Evolutionary conservation across 92 coral and sea anemone genomes (phyloP).

Genomic region (Meandrina meandrites): DNA sequence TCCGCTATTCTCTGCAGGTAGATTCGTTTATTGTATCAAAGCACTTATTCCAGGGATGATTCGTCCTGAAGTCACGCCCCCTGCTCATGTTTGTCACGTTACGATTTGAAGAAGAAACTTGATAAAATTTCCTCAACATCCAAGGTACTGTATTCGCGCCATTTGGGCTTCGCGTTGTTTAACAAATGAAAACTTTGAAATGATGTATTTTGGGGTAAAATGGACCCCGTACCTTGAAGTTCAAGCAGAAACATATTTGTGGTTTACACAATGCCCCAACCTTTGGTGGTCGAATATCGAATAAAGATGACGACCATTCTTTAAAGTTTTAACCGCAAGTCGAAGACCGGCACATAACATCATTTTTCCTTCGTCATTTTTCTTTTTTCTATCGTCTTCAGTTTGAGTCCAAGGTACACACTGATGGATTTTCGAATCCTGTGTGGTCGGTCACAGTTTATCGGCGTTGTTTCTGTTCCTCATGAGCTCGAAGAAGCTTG

Average conservation of each 20-base stretch:
- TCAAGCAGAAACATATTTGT: neutral
- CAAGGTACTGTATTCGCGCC: neutral
- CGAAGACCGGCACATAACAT: neutral
- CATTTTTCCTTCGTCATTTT: neutral
- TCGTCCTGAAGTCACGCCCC: neutral
- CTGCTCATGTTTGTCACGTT: neutral
- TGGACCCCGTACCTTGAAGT: neutral
- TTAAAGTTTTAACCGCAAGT: neutral
- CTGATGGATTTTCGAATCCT: neutral
- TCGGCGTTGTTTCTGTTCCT: neutral
- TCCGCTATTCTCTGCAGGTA: neutral
- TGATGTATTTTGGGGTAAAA: neutral
- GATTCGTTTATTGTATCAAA: neutral
- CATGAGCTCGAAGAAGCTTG: constrained; percentile 24
- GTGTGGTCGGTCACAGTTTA: neutral
- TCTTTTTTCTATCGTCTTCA: neutral
- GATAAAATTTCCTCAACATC: neutral
- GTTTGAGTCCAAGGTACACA: neutral
- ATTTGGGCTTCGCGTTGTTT: neutral
- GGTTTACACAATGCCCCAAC: neutral
- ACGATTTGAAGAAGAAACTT: neutral
- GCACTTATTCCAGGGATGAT: neutral
- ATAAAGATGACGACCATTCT: neutral
- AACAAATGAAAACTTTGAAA: neutral
- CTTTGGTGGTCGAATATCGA: constrained; percentile 15